Conservation (phyloP, 1,140 invertebrate species). For the Drosophila lacertosa region DNA sequence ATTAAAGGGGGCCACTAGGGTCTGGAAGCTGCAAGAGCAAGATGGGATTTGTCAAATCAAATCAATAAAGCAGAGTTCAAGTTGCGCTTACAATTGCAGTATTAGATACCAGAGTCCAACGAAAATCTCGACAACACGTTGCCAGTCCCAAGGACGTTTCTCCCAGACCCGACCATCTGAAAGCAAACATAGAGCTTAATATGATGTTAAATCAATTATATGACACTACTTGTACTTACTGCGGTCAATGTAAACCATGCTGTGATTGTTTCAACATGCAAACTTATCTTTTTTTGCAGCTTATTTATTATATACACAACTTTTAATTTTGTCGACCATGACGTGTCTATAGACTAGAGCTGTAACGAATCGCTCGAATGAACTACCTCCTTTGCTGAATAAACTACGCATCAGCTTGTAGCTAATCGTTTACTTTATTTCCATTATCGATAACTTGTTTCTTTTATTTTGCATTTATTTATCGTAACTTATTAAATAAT, state of each 20-base stretch:
- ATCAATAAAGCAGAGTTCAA: too few relatives aligned
- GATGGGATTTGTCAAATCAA: background rate
- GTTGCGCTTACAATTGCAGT: constrained; percentile 56
- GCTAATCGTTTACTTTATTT: too few relatives aligned
- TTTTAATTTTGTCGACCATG: constrained; percentile 14
- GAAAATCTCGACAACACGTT: constrained; percentile 61
- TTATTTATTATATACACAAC: constrained; percentile 14
- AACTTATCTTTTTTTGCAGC: background rate
- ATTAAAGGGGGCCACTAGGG: constrained; percentile 63
- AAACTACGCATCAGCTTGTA: too few relatives aligned
- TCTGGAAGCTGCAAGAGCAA: constrained; percentile 35
- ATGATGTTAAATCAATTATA: background rate
- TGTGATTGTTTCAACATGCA: background rate
- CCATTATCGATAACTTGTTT: too few relatives aligned
- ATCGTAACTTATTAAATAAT: too few relatives aligned
- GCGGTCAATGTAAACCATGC: constrained; percentile 31
- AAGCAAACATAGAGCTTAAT: background rate
- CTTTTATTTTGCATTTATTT: too few relatives aligned
- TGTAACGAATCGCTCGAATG: too few relatives aligned
- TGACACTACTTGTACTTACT: background rate
- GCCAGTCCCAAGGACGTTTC: constrained; percentile 69
- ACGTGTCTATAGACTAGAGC: constrained; percentile 28
- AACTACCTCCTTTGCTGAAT: too few relatives aligned
- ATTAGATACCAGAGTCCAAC: constrained; percentile 58
- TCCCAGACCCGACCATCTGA: constrained; percentile 74